Base-by-base conservation (phyloP, 2,797 vertebrate species). In the Arnoldichthys spilopterus region DNA sequence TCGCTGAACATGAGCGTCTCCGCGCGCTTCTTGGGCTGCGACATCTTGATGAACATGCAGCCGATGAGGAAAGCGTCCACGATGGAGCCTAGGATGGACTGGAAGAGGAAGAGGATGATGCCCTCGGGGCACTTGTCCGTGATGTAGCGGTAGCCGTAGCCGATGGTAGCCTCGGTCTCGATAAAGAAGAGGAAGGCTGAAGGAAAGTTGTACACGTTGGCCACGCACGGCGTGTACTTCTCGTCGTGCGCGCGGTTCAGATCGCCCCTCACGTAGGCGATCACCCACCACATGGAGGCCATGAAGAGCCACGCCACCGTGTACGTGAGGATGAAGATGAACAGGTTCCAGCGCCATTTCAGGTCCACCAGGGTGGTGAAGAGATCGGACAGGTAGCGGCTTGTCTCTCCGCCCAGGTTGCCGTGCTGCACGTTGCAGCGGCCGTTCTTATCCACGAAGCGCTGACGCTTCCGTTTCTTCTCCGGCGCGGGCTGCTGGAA, bases 31-130 rank as follows among this genome's bases (percentile, higher is more conserved):
- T 99, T 99, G 86, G 98, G 98, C 90, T 99, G 98, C 37, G 98
- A 99, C 98, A 99, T 99, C 93, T 99, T 99, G 90, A 99, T 99
- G 86, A 99, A 99, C 97, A 99, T 99, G 91, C 98, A 99, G 85
- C 98, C 97, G 82, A 99, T 98, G 87, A 99, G 89, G 88, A 99
- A 99, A 62, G 97, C 98, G 79, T 99, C 98, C 85, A 99, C 98
- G 82, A 99, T 98, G 86, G 98, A 99, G 51, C 98, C 97, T 32
- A 99, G 94, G 88, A 99, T 97, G 83, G 97, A 98, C 90, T 99
- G 98, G 90, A 99, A 98, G 78, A 99, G 95, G 90, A 99, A 99
- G 74, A 99, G 96, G 82, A 99, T 97, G 90, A 99, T 99, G 83
- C 98, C 97, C 92, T 99, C 97, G 7, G 98, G 98, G 88, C 98